Conservation (phyloP, 92 coral and sea anemone genomes). For the Umimayanthus chanpuru region DNA sequence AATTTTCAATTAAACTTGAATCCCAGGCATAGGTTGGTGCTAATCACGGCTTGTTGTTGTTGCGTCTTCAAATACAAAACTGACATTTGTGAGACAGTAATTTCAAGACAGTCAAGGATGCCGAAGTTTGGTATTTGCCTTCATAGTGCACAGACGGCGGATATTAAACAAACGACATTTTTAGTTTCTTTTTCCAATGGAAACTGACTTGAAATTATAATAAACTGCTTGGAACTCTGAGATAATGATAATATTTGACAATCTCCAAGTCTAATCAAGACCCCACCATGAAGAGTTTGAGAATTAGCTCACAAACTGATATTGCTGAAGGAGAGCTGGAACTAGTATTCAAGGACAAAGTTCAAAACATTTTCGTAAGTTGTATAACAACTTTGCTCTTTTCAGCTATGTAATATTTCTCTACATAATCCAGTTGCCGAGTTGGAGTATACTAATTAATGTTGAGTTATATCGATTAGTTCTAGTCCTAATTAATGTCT, state of each 20-base stretch:
- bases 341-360: no score
- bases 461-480: no score
- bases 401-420: no score
- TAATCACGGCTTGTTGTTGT: background rate
- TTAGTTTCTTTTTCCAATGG: background rate
- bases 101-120: background rate
- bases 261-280: no score
- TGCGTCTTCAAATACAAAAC: background rate
- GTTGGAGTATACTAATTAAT: no score
- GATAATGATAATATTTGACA: background rate
- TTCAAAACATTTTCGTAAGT: no score
- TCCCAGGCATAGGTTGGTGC: no score
- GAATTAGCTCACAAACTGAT: background rate
- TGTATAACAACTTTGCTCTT: no score
- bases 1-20: background rate
- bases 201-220: no score
- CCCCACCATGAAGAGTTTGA: background rate
- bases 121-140: background rate
- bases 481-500: background rate
- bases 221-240: background rate
- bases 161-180: background rate
- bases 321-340: no score
- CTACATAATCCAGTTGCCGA: no score
- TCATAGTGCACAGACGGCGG: background rate
- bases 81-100: background rate